Percentiles rank a stretch among this genome's conserved stretches.
Conservation (phyloP, 2,113 vertebrate genomes). For the Podilymbus podiceps region DNA sequence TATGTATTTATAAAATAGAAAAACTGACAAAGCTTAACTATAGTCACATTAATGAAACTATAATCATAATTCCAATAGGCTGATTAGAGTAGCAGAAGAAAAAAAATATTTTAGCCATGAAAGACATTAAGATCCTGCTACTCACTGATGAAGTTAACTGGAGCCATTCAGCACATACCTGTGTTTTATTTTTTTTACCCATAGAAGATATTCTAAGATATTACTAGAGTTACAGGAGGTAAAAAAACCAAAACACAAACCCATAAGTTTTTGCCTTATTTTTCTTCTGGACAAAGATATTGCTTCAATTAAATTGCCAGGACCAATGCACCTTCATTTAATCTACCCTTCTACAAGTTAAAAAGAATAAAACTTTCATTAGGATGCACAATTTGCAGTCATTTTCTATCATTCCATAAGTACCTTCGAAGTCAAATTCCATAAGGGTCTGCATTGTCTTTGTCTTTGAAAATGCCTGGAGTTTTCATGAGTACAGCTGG, state of each 20-base stretch:
- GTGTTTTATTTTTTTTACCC: not conserved
- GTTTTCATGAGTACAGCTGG: not conserved
- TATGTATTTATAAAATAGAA: not conserved
- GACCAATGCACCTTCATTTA: not conserved
- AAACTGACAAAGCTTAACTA: not conserved
- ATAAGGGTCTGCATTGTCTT: not conserved
- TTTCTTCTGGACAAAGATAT: not conserved
- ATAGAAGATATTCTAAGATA: not conserved
- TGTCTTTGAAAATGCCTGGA: not conserved
- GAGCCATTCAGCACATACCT: not conserved
- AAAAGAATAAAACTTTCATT: not conserved
- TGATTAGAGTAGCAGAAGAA: not conserved
- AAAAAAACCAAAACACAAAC: not conserved
- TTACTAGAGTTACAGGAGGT: not conserved
- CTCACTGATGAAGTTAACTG: not conserved
- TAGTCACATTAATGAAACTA: not conserved
- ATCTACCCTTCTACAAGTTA: not conserved
- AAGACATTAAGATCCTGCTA: not conserved
- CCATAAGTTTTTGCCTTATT: not conserved
- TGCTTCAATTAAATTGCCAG: not conserved
- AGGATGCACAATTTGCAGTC: not conserved
- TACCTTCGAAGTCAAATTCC: not conserved
- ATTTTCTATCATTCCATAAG: not conserved
- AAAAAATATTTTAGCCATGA: not conserved
- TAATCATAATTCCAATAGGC: conserved; percentile 19